Evolutionary conservation across 2,888 invertebrate species (phyloP).

Genomic region (Ennomos erosarius): DNA sequence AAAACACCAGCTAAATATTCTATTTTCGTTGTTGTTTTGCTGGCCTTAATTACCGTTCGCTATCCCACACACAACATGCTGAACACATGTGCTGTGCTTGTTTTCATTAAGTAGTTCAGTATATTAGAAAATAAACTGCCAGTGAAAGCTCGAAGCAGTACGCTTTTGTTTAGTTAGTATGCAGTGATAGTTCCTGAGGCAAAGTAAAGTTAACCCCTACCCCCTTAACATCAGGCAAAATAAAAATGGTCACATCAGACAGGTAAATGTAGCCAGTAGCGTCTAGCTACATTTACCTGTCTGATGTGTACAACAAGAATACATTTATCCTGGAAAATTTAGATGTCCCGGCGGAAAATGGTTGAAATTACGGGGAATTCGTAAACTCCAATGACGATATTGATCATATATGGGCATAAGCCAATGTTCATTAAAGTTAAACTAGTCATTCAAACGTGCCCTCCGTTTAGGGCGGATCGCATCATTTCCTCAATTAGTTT

Average conservation of each 20-base stretch:
- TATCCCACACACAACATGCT: constrained; percentile 48
- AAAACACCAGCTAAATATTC: constrained; percentile 17
- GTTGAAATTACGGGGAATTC: too few species aligned
- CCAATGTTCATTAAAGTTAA: background rate
- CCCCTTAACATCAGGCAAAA: too few species aligned
- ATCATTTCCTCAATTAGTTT: constrained; percentile 11
- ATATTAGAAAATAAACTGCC: constrained; percentile 16
- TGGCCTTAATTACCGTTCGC: constrained; percentile 60
- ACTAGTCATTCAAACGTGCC: constrained; percentile 1
- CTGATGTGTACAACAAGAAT: too few species aligned
- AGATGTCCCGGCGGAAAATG: too few species aligned
- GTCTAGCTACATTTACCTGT: too few species aligned
- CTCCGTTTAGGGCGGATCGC: background rate
- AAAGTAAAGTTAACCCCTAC: too few species aligned
- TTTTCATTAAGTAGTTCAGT: constrained; percentile 23
- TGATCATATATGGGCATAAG: too few species aligned
- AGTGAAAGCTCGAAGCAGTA: constrained; percentile 24
- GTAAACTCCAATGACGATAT: too few species aligned
- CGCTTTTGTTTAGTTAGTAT: constrained; percentile 10
- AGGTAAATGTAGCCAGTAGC: too few species aligned
- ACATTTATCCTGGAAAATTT: too few species aligned
- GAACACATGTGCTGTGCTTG: constrained; percentile 35
- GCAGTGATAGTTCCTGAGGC: background rate
- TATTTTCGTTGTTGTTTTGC: constrained; percentile 42
- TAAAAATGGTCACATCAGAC: too few species aligned